A percentile compares a stretch with the other conserved stretches of the same genome.
These are phyloP conservation scores for Dryococelus australis DNA, from an alignment of 2,888 invertebrate genomes.

Conservation along the genomic window DNA sequence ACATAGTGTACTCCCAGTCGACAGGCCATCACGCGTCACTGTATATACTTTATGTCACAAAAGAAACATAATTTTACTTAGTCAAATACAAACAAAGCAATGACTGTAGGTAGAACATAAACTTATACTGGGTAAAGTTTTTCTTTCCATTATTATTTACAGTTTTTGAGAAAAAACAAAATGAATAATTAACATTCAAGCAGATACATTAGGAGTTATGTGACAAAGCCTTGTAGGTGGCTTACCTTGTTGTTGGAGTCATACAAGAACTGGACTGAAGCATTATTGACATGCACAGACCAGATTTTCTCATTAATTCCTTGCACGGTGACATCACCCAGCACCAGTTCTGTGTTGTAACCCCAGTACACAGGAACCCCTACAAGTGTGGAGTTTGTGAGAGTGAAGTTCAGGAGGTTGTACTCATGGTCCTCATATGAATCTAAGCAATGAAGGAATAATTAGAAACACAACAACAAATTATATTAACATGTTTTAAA, in stretches of 20 bases:
- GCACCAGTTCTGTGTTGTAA: conserved; percentile 45
- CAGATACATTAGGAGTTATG: no score
- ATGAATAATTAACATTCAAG: no score
- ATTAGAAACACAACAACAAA: background rate
- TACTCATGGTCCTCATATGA: conserved; percentile 67
- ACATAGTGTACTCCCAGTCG: no score
- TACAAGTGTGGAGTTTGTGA: conserved; percentile 34
- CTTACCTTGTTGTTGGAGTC: conserved; percentile 42
- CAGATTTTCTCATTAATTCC: conserved; percentile 53
- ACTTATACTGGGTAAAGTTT: no score
- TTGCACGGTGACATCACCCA: conserved; percentile 54
- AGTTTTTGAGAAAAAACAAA: no score
- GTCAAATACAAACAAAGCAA: no score
- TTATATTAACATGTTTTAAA: conserved; percentile 42
- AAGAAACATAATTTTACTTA: no score
- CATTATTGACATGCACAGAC: conserved; percentile 53
- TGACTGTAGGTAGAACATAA: no score
- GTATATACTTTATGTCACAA: no score
- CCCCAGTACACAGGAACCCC: conserved; percentile 35
- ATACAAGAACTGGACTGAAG: conserved; percentile 40
- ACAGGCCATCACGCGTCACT: no score
- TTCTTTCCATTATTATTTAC: no score
- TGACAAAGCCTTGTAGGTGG: background rate
- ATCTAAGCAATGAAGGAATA: conserved; percentile 58
- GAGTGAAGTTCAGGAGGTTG: conserved; percentile 63